Evolutionary conservation across 2,888 invertebrate genomes (phyloP).

Genomic region (Pasiphila rectangulata): DNA sequence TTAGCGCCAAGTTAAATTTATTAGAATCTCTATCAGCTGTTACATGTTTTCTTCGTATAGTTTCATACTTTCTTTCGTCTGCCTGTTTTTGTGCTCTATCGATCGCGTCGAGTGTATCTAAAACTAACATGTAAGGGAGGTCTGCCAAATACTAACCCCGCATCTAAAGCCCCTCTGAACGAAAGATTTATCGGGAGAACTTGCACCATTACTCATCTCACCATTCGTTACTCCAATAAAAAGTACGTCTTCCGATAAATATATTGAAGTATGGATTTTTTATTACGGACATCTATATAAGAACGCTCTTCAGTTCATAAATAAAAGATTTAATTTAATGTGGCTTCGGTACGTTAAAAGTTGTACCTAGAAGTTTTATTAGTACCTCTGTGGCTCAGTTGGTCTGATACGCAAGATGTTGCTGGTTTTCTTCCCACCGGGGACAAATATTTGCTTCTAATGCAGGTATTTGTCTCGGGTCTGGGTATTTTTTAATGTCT

Average conservation of each 20-base stretch:
- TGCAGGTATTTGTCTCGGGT: too few species aligned
- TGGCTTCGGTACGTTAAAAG: slow-evolving; percentile 46
- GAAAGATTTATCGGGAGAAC: slow-evolving; percentile 76
- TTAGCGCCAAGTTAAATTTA: slow-evolving; percentile 16
- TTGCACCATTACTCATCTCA: slow-evolving; percentile 77
- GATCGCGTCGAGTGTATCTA: slow-evolving; percentile 61
- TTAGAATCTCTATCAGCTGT: slow-evolving; percentile 19
- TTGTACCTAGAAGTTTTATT: slow-evolving; percentile 27
- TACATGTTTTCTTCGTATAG: slow-evolving; percentile 1
- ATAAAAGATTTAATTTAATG: slow-evolving; percentile 64
- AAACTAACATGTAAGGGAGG: slow-evolving; percentile 62
- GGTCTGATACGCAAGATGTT: too few species aligned
- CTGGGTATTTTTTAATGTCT: too few species aligned
- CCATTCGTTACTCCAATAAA: slow-evolving; percentile 80
- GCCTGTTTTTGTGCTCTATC: slow-evolving; percentile 49
- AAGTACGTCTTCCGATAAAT: slow-evolving; percentile 74
- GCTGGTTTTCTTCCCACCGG: too few species aligned
- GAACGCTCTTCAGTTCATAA: slow-evolving; percentile 60
- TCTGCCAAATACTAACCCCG: slow-evolving; percentile 66
- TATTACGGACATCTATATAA: slow-evolving; percentile 67
- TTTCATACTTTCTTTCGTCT: slow-evolving; percentile 20
- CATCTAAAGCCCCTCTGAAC: slow-evolving; percentile 62
- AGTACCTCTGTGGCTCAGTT: too few species aligned
- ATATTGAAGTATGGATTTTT: slow-evolving; percentile 75
- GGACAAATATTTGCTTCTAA: too few species aligned